Evolutionary conservation across 2,888 invertebrate genomes (phyloP), one percentile per base, ranked within the genome.

Genomic region (Tachina lurida): DNA sequence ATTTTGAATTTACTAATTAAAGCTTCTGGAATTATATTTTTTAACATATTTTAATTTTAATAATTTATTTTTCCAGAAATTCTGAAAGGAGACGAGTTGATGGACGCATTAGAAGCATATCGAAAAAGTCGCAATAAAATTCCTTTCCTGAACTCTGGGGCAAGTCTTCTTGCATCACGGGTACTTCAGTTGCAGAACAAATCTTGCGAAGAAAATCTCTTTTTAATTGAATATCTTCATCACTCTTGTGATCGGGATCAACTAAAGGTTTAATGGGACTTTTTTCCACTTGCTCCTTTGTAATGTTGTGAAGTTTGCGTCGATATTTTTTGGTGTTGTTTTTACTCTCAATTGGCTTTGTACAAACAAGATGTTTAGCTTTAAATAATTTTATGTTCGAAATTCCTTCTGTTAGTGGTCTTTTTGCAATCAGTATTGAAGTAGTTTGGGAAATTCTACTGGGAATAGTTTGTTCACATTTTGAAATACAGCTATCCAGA

Each of bases 201-300:
- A 83, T 70, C 58, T 77, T 65, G 2, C 76, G 70, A 13, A 83
- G 49, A 52, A 83, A 83, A 45, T 83, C 82, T 49, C 49, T 47
- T 31, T 67, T 63, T 0, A 71, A 10, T 45, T 39, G 76, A 15
- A 62, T 10, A 17, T 70, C 56, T 9, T 76, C 70, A 39, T 19
- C 19, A 7, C 10, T 56, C 8, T 17, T 7, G 9, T 13, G 39
- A 17, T 68, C 63, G 1, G 15, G n/a, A 58, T 82, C 76, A 10
- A 71, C 65, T 3, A 71, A n/a, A 0, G 76, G 82, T 10, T 83
- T 63, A 45, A 83, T 68, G 0, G 60, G n/a, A 19, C 63, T 52
- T 8, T 67, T 41, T 12, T 76, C 58, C 0, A 41, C 52, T 41
- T 76, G 12, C 19, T 76, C 65, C 10, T 39, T 56, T 45, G 1